Evolutionary conservation across 2,888 invertebrate genomes (phyloP), one percentile per base, ranked within the genome.

Genomic region (Drosophila eohydei): DNA sequence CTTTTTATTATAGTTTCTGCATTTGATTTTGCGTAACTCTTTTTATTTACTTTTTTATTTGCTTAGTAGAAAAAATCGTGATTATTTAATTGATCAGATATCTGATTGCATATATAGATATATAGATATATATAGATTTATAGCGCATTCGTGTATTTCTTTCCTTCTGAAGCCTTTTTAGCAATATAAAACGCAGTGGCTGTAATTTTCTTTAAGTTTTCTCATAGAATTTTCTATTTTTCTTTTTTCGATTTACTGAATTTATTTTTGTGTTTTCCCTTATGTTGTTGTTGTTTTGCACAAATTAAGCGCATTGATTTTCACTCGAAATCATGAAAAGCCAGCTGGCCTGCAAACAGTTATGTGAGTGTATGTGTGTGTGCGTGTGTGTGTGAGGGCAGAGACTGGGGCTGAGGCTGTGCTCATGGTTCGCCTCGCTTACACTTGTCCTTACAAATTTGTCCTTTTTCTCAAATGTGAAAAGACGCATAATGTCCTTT

Each of bases 401-500:
- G 8, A 28, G 30, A 52, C 11, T 9, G 8, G 28, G 41, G 40
- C 8, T 30, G 26, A 26, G 36, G 36, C 38, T 32, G 26, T 34
- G 44, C 57, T 58, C 48, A 16, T 66, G 84, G 76, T 88, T 74
- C 26, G 83, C 90, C 89, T 89, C 88, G 72, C 83, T 86, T 86
- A 86, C 85, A 86, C 90, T 89, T 89, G 90, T 89, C 85, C 85
- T 86, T 89, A 88, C 90, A 86, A 89, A 86, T 86, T 86, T 86
- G 88, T 86, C 88, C 90, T 77, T 89, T 89, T 86, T 88, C 89
- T 88, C 84, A 86, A 89, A 86, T 86, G 90, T 86, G 90, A 88
- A 86, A 86, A 86, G 90, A 89, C 85, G 85, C 88, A 89, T 89
- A 86, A 86, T 86, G 85, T 88, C 90, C 90, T 89, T 86, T 89